Evolutionary conservation across 2,888 invertebrate species (phyloP).

Genomic region (Zhengitettix transpicula): DNA sequence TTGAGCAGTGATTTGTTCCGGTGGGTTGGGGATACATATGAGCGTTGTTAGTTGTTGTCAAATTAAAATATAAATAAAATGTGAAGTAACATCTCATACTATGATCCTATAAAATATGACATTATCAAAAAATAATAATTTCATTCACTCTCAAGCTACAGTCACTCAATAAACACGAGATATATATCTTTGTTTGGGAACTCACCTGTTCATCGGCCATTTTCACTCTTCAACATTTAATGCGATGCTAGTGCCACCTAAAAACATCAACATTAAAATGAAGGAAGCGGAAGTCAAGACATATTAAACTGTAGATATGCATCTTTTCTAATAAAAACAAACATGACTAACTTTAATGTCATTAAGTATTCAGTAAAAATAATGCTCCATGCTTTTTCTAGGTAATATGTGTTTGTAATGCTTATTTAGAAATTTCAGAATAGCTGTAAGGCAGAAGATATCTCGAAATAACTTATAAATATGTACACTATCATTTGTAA

Average conservation of each 20-base stretch:
- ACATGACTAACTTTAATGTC: too few relatives aligned
- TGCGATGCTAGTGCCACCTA: constrained; percentile 17
- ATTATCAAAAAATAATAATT: not conserved
- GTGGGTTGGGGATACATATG: not conserved
- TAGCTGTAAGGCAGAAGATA: too few relatives aligned
- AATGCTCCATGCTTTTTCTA: too few relatives aligned
- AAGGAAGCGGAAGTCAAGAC: too few relatives aligned
- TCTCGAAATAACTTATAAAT: too few relatives aligned
- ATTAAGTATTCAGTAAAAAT: too few relatives aligned
- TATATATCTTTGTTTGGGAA: constrained; percentile 22
- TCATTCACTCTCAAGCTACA: not conserved
- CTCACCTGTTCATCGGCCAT: constrained; percentile 69
- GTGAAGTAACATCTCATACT: not conserved
- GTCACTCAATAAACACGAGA: not conserved
- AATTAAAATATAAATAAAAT: not conserved
- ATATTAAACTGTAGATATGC: too few relatives aligned
- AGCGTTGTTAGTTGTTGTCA: too few relatives aligned
- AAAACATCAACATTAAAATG: constrained; percentile 14
- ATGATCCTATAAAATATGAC: not conserved
- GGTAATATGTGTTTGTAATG: too few relatives aligned
- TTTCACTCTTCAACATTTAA: constrained; percentile 34
- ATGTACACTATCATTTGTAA: too few relatives aligned
- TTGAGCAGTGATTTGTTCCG: not conserved
- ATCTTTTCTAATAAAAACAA: too few relatives aligned
- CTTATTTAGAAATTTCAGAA: too few relatives aligned